Percentiles rank a stretch among this genome's conserved stretches.
Conservation (phyloP, 1,140 invertebrate species). For the Marisa cornuarietis region DNA sequence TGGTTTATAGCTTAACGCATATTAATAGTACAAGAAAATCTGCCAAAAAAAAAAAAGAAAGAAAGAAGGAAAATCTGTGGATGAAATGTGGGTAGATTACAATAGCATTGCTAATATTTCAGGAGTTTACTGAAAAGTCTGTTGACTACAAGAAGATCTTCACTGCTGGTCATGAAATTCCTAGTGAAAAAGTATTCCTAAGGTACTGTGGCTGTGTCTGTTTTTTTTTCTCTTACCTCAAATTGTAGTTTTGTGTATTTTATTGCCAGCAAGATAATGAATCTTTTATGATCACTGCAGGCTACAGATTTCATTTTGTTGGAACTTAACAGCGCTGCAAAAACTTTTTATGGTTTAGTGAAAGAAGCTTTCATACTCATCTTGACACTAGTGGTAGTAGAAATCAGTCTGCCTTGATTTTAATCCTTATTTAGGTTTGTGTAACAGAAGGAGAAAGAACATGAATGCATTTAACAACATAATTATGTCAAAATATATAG, state of each 20-base stretch:
- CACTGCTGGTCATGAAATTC: slow-evolving; percentile 68
- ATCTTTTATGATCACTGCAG: neutral
- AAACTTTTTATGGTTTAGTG: too few relatives aligned
- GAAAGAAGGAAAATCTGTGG: too few relatives aligned
- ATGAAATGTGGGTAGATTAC: neutral
- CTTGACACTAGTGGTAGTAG: too few relatives aligned
- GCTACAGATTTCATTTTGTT: too few relatives aligned
- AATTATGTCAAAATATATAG: too few relatives aligned
- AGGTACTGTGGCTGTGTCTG: neutral
- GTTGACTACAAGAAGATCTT: slow-evolving; percentile 34
- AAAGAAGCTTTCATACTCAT: too few relatives aligned
- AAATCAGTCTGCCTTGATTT: too few relatives aligned
- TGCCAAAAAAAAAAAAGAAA: neutral
- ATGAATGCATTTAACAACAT: too few relatives aligned
- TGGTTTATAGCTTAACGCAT: too few relatives aligned
- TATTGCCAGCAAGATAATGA: neutral
- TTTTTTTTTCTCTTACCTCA: neutral
- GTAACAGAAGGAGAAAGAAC: too few relatives aligned
- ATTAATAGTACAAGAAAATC: neutral
- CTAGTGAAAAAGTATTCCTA: slow-evolving; percentile 40
- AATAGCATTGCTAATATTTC: neutral
- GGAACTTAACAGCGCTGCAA: too few relatives aligned
- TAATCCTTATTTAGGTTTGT: too few relatives aligned
- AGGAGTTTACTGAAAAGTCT: slow-evolving; percentile 10
- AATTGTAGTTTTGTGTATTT: neutral